Conservation (phyloP, 2,888 invertebrate species). For the Acronicta leporina region DNA sequence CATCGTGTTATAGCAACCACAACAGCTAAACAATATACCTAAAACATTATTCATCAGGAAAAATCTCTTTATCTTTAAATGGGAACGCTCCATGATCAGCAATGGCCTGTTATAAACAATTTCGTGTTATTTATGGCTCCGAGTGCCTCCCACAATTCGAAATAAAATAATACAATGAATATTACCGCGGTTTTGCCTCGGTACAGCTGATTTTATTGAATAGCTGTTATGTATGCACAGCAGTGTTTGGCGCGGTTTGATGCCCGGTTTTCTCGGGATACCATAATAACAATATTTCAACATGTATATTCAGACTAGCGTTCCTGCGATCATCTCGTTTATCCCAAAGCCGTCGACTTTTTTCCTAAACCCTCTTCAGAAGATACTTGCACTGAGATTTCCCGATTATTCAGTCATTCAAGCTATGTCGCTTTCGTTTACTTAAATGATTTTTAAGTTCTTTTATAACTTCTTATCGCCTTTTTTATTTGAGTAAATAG, state of each 20-base stretch:
- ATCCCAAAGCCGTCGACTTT: too few species aligned
- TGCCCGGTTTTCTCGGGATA: slow-evolving; percentile 11
- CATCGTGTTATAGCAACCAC: neutral
- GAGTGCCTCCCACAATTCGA: slow-evolving; percentile 15
- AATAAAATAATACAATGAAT: slow-evolving; percentile 9
- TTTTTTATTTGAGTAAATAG: too few species aligned
- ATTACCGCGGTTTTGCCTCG: slow-evolving; percentile 20
- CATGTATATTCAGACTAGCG: too few species aligned
- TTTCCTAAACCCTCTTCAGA: too few species aligned
- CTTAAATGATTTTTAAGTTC: too few species aligned
- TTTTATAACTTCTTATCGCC: too few species aligned
- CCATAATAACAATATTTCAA: slow-evolving; percentile 27
- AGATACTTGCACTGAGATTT: too few species aligned
- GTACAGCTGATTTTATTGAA: slow-evolving; percentile 30
- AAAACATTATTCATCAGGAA: slow-evolving; percentile 24
- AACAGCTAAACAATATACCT: neutral
- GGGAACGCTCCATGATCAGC: neutral
- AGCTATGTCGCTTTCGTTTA: too few species aligned
- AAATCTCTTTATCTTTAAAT: slow-evolving; percentile 6
- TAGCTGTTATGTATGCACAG: slow-evolving; percentile 27
- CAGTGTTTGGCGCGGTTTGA: slow-evolving; percentile 19
- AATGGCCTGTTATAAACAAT: neutral
- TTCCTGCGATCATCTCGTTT: too few species aligned
- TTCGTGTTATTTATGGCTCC: slow-evolving; percentile 4
- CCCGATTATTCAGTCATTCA: too few species aligned